Evolutionary conservation across 2,797 vertebrate species (phyloP).

Genomic region (Coccyzus lansbergi): DNA sequence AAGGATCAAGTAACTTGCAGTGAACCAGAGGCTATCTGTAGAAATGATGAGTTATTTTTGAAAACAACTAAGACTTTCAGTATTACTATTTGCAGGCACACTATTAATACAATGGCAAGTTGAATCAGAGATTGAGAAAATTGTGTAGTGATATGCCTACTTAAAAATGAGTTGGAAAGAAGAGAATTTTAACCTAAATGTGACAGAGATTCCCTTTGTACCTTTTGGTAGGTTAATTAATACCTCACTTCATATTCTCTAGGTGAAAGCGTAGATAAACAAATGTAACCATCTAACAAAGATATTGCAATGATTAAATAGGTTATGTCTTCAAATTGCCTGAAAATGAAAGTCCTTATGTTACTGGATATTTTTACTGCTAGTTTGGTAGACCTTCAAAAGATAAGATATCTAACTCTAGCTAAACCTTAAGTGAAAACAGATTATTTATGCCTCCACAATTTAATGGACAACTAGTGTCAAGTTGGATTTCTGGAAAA

Average conservation of each 20-base stretch:
- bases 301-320: not conserved
- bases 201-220: not conserved
- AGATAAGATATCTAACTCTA: not conserved
- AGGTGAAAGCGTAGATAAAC: not conserved
- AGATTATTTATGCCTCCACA: not conserved
- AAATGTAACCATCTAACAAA: not conserved
- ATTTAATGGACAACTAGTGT: not conserved
- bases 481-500: not conserved
- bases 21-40: not conserved
- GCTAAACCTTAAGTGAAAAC: not conserved
- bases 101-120: not conserved
- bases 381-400: not conserved
- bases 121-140: not conserved
- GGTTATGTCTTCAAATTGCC: not conserved
- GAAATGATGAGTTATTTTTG: not conserved
- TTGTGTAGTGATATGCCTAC: not conserved
- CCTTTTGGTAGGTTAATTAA: not conserved
- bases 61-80: not conserved
- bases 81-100: not conserved
- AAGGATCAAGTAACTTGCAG: not conserved
- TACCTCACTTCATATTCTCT: not conserved
- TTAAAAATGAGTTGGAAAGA: not conserved
- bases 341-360: not conserved
- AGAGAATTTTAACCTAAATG: not conserved
- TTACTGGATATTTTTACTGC: not conserved